Base-by-base conservation (phyloP, 2,888 invertebrate genomes). In the Lasioglossum marginatum region DNA sequence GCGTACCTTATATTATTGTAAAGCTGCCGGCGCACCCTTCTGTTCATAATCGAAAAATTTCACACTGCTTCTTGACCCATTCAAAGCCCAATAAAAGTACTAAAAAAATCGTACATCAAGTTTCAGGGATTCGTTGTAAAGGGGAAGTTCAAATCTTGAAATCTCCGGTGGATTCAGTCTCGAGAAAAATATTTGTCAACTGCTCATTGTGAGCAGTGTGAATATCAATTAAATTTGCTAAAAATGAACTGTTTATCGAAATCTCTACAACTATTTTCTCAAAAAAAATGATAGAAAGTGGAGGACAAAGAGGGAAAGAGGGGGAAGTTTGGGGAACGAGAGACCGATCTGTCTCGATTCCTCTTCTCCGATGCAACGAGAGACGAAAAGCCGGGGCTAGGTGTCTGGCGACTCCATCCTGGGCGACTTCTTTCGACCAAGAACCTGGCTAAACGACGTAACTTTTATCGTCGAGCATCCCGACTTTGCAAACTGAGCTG, bases 391-490 rank as follows among this genome's bases (percentile, higher is more conserved):
- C 63, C 43, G 8, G 34, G 31, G 52, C 57, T 16, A 31, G 73
- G 57, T 57, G 57, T 57, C 63, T 19, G 63, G 31, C 31, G n/a
- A 10, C 45, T n/a, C n/a, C 40, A n/a, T 27, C 27, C 43, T 66
- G 23, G 27, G 12, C n/a, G 75, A 66, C 48, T 60, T 72, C 73
- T 52, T 75, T 82, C 83, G 34, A 70, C 77, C 79, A 79, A 77
- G 86, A 91, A 88, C 73, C 37, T 76, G 74, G 85, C 83, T 88
- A 88, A 91, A 91, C 87, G 89, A 90, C 82, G 85, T 87, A 91
- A 89, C 91, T 91, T 91, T 91, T 91, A 91, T 90, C 89, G 87
- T 77, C 81, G 83, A 76, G 79, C 89, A 87, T 89, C 89, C 81
- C 83, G 85, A 89, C 86, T 89, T 88, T 82, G 87, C 89, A 87